Evolutionary conservation across 2,113 vertebrate genomes (phyloP), one percentile per base, ranked within the genome.

Genomic region (Neotoma lepida): DNA sequence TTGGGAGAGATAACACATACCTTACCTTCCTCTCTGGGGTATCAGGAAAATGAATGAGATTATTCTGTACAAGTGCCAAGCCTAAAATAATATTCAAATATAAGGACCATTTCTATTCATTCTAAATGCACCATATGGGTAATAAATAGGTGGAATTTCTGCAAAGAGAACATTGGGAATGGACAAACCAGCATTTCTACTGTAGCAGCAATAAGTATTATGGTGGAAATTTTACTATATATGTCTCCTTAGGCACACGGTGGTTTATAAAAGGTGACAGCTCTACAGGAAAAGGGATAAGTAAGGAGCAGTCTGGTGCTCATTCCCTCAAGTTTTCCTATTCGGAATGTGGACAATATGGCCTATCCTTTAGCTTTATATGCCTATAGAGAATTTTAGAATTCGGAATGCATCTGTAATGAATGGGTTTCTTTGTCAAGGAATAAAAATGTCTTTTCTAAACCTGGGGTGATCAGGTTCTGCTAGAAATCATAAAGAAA

Each of bases 301-400:
- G 35, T 51, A 49, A 92, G 74, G 81, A 63, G 15, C 33, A 49
- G 3, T 51, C 51, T 80, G 64, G 68, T 84, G 9, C 39, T 91
- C 44, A 70, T 63, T 94, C 92, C 61, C 74, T 93, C 64, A 88
- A 80, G 17, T 41, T 93, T 81, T 90, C 46, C 80, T 87, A 44
- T 82, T 94, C 66, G 76, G 68, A 85, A 64, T 90, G 9, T 86
- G 88, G 18, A 95, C 94, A 71, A 80, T 51, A 44, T 66, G 13
- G 18, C 14, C 28, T 93, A 73, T 74, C 86, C 35, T 87, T 89
- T 56, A 91, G 44, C 64, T 86, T 96, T 93, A 41, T 35, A 86
- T 18, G 89, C 51, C 49, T 78, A 93, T 22, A 94, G 68, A 96
- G 44, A 92, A 90, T 35, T 92, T 95, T 77, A 94, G 86, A 95